phyloP scores from a whole-genome alignment of 2,888 invertebrate species.

The Beris chalybata region DNA sequence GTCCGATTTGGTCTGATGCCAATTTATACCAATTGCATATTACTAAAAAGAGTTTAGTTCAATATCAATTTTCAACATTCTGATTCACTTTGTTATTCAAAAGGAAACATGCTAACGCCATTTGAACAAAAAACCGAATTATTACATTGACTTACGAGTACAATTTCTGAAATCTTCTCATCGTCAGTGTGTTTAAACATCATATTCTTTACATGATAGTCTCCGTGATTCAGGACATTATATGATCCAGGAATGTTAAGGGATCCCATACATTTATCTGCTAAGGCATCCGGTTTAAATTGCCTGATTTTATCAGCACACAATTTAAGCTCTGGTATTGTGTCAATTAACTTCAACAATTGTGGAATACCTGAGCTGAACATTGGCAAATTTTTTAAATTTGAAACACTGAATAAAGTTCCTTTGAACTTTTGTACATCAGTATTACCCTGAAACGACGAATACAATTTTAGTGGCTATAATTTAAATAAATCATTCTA shows the following conservation, averaged over 20 bases:
- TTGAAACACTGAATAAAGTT: conserved; percentile 6
- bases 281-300: neutral
- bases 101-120: no score
- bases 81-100: no score
- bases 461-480: neutral
- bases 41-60: no score
- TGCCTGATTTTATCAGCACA: neutral
- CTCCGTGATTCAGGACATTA: conserved; percentile 25
- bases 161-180: conserved; percentile 5
- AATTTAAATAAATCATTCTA: neutral
- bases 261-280: neutral
- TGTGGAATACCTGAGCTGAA: conserved; percentile 1
- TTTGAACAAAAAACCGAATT: neutral
- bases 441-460: conserved; percentile 11
- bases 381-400: conserved; percentile 5
- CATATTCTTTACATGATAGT: conserved; percentile 19
- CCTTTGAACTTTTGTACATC: conserved; percentile 7
- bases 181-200: conserved; percentile 14
- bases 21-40: no score
- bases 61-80: neutral
- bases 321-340: neutral
- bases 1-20: no score
- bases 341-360: conserved; percentile 1
- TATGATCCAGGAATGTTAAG: neutral
- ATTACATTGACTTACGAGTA: neutral